These are phyloP conservation scores for Erythrolamprus reginae DNA, from an alignment of 2,113 vertebrate species.

Conservation along the genomic window DNA sequence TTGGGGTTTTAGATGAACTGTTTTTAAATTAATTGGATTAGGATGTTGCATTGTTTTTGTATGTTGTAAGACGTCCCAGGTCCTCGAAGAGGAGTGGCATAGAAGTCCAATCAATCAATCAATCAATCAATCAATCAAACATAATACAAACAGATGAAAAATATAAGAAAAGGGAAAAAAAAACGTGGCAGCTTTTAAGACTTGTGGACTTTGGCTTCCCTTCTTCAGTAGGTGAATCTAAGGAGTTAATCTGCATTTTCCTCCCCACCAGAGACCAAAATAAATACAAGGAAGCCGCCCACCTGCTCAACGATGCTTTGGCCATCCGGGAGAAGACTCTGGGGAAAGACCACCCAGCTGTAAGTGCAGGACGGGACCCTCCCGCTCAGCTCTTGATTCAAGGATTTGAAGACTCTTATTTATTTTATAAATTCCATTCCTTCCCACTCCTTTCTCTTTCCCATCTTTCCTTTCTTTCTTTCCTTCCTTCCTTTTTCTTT, in stretches of 20 bases:
- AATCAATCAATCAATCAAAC: too few relatives aligned
- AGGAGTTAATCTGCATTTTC: not conserved
- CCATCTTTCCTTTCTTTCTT: not conserved
- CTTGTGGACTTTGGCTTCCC: not conserved
- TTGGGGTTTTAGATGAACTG: too few relatives aligned
- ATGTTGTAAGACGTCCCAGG: too few relatives aligned
- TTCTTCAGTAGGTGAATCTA: not conserved
- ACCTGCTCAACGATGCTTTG: slow-evolving; percentile 84
- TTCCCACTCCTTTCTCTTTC: not conserved
- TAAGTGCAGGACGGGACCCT: slow-evolving; percentile 40
- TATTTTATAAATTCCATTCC: not conserved
- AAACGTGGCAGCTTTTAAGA: not conserved
- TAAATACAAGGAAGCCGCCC: slow-evolving; percentile 87
- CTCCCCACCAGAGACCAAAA: slow-evolving; percentile 78
- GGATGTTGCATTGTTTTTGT: too few relatives aligned
- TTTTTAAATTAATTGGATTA: too few relatives aligned
- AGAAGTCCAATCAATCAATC: too few relatives aligned
- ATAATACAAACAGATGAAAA: too few relatives aligned
- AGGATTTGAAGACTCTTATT: not conserved
- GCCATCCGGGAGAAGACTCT: slow-evolving; percentile 87
- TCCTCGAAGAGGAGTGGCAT: too few relatives aligned
- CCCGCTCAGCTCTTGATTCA: accelerated
- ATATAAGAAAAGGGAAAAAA: too few relatives aligned
- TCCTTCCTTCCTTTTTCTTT: too few relatives aligned
- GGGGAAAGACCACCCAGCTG: slow-evolving; percentile 83